Conservation (phyloP, 2,888 invertebrate species). For the Barypeithes pellucidus region DNA sequence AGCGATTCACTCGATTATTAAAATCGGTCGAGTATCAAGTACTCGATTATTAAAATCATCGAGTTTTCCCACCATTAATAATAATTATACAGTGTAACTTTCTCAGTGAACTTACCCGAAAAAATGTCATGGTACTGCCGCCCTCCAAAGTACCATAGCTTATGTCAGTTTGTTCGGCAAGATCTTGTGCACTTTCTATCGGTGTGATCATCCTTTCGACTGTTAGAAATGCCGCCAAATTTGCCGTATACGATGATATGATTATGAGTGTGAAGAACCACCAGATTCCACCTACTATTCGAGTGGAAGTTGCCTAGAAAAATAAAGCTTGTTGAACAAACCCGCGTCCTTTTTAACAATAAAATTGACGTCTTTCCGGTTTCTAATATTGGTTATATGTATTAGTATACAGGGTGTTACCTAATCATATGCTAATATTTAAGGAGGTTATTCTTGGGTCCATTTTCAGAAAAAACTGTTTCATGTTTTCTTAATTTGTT, state of each 20-base stretch:
- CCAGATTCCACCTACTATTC: conserved; percentile 98
- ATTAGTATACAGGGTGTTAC: too few relatives aligned
- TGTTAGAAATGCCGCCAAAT: conserved; percentile 97
- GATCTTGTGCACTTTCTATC: conserved; percentile 95
- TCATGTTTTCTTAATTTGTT: too few relatives aligned
- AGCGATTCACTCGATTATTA: too few relatives aligned
- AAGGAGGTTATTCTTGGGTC: too few relatives aligned
- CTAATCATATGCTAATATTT: too few relatives aligned
- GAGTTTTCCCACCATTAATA: not conserved
- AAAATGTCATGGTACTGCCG: conserved; percentile 98
- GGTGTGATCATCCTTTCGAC: conserved; percentile 97
- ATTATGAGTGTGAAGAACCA: conserved; percentile 99
- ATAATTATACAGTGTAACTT: not conserved
- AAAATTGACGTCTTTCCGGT: too few relatives aligned
- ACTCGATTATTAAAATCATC: too few relatives aligned
- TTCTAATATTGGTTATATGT: too few relatives aligned
- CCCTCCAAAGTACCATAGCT: conserved; percentile 94
- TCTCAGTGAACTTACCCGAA: conserved; percentile 78
- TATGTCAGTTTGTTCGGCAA: conserved; percentile 94
- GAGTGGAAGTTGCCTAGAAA: conserved; percentile 88
- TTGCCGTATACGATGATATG: conserved; percentile 98
- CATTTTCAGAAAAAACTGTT: too few relatives aligned
- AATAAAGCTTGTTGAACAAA: conserved; percentile 11
- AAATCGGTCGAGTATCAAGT: too few relatives aligned
- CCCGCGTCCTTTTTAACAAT: too few relatives aligned